Evolutionary conservation across 2,888 invertebrate species (phyloP), one percentile per base, ranked within the genome.

Genomic region (Cremastobaeus sp.): DNA sequence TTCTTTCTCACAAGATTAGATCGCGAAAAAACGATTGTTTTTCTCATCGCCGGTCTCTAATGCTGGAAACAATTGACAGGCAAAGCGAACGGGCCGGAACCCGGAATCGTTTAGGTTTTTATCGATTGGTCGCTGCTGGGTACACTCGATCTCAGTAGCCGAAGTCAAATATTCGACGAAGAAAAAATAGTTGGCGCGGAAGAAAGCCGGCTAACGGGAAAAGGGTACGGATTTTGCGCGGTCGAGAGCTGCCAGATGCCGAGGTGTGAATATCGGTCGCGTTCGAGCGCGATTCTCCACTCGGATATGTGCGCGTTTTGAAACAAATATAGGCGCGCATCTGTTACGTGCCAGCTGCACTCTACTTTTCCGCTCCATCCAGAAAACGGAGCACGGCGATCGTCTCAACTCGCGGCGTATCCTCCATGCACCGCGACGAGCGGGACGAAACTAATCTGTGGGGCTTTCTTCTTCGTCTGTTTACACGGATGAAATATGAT

Each of bases 311-410:
- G 47, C 50, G 15, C 43, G 20, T 45, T 68, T 59, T 60, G 68
- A 68, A 68, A 68, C 68, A 59, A 59, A 68, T 52, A 52, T 48
- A 68, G 30, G 57, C 41, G 37, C 30, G 57, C 66, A 68, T 68
- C 66, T 68, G 66, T 59, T 50, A 25, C 35, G 21, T 11, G 50
- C 25, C 68, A 68, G 59, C 68, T 68, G 68, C 50, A 14, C 15
- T 68, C 59, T 54, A 5, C 54, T 43, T 69, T 60, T 68, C 39
- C 60, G 32, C 39, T 54, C 52, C 54, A 39, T 54, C 47, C 52
- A 21, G 54, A 25, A 60, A 43, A 34, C 55, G n/a, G 39, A 60
- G 45, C 47, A 11, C 48, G 47, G 21, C 50, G 30, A 50, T 64
- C 62, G 35, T 64, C 64, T 45, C 35, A 28, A 28, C 52, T 35